Evolutionary conservation across 2,888 invertebrate species (phyloP), one percentile per base, ranked within the genome.

Genomic region (Rhopalosiphum nymphaeae): DNA sequence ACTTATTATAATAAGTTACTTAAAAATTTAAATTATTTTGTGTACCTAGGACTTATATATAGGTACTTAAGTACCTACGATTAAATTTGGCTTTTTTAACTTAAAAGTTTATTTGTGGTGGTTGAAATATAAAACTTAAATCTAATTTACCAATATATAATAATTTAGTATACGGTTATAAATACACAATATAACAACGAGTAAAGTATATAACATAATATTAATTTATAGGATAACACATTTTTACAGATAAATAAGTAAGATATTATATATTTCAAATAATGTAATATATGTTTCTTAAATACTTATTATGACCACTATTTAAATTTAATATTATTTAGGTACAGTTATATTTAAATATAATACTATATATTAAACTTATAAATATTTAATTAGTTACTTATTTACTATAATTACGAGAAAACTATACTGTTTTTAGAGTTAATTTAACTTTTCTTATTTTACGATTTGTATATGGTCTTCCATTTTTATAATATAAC

Each of bases 291-390:
- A 89, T 36, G 61, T 36, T n/a, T 36, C 46, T 89, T 93, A 93
- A 89, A 87, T 49, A 90, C 85, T 93, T 90, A 57, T 90, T 93
- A 93, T 93, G 89, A 93, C 93, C 84, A 85, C 85, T 85, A 61
- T 49, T 36, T 44, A 90, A 85, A 61, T 85, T 89, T 10, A 85
- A 89, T 1, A 57, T 57, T 53, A 87, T 25, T 78, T 36, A 78
- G 36, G 36, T 49, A 25, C 36, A 49, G 56, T 36, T 56, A 91
- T 84, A 29, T 11, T 67, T 90, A 90, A 10, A n/a, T 67, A 67
- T 25, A 29, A 92, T 86, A 92, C 13, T 36, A 90, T 53, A 53
- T 91, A 42, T 9, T 29, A 29, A 10, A 25, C 36, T 78, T 89
- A 89, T 44, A 56, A 78, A 78, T 91, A 91, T 86, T 86, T 57